Conservation (phyloP, 1,140 invertebrate species). For the Drosophila kanapiae region DNA sequence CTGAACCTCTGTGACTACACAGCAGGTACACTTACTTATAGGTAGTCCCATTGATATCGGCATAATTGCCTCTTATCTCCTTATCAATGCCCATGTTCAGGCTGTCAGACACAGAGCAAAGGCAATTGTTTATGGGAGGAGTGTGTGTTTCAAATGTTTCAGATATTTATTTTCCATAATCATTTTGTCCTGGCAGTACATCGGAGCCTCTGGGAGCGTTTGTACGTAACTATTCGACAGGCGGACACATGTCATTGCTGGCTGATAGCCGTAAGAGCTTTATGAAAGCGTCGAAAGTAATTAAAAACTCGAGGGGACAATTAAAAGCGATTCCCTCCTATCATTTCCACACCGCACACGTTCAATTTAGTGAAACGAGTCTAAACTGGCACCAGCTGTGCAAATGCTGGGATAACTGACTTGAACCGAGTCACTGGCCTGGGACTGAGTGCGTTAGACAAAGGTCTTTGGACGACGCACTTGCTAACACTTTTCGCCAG, state of each 20-base stretch:
- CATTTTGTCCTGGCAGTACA: neutral
- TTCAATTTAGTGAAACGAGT: conserved; percentile 51
- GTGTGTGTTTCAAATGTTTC: neutral
- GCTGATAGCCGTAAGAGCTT: conserved; percentile 6
- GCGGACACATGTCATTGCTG: neutral
- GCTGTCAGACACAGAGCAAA: neutral
- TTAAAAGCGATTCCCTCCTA: conserved; percentile 23
- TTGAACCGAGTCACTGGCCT: conserved; percentile 51
- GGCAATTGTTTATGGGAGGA: neutral
- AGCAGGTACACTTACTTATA: neutral
- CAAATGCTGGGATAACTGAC: conserved; percentile 58
- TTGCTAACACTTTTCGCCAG: conserved; percentile 21
- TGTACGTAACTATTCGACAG: neutral
- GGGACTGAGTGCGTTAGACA: conserved; percentile 11
- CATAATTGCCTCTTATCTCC: conserved; percentile 36
- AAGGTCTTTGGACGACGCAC: conserved; percentile 28
- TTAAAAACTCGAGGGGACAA: conserved; percentile 51
- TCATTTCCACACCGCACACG: conserved; percentile 10
- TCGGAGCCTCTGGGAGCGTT: neutral
- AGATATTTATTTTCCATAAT: neutral
- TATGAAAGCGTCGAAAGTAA: conserved; percentile 31
- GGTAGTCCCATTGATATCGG: neutral
- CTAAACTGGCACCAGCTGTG: conserved; percentile 55
- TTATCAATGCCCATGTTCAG: neutral
- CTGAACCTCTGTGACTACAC: neutral